Base-by-base conservation (phyloP, 2,113 vertebrate species). In the Pogonocichla stellata region DNA sequence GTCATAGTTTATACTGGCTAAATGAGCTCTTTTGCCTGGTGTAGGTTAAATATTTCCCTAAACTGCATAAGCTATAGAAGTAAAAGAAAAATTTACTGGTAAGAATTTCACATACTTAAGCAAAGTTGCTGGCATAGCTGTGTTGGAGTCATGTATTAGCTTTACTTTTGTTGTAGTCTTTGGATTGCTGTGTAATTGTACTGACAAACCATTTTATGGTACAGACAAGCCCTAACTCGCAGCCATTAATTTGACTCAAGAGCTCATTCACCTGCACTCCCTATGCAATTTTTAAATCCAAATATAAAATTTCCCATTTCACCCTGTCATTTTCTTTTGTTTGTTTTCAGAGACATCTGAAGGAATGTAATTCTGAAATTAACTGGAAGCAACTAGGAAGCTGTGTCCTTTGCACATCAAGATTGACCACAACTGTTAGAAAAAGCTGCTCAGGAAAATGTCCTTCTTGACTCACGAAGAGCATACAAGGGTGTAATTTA, bases 341-440 rank as follows among this genome's bases (percentile, higher is more conserved):
- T 96, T 92, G 57, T 79, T 97, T 96, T 72, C 71, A 98, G 97
- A 95, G 96, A 95, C 77, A 70, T 90, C 72, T 94, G 94, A 97
- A 97, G 94, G 48, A 92, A 93, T 95, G 94, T 71, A 95, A 92
- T 74, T 72, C 91, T 53, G 89, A 91, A 92, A 88, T 88, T 83
- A 88, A 66, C 14, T 38, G 88, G 81, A 95, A 77, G 31, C 19
- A 71, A 95, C 34, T 53, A 75, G 69, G 54, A 66, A 90, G 22
- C 65, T 77, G 18, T 64, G 56, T 83, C 86, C 58, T 93, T 92
- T n/a, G 20, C n/a, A 22, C 45, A 54, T 23, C 61, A 70, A 84
- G 78, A 81, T 4, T 8, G 8, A 47, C 64, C 0, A 3, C 70
- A 54, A 60, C 53, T 78, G n/a, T 34, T 90, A 80, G 57, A 74